A percentile compares a stretch with the other conserved stretches of the same genome.
Evolutionary conservation across 2,888 invertebrate genomes (phyloP).

Genomic region (Hypomecis punctinalis): DNA sequence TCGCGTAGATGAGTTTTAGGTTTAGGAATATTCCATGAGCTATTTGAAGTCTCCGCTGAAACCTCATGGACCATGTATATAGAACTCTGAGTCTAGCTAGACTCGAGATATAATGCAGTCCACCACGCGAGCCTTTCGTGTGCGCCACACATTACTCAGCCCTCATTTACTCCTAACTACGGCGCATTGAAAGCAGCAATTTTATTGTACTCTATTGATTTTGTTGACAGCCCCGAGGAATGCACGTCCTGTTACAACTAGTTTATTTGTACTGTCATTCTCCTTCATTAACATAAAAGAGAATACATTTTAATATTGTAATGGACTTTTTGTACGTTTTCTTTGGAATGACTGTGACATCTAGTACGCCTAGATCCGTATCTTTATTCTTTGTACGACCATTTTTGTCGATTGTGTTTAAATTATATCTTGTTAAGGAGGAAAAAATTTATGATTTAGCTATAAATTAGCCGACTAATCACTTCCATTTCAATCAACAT

Average conservation of each 20-base stretch:
- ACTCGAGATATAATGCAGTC: constrained; percentile 60
- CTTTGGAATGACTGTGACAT: constrained; percentile 31
- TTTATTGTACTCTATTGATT: constrained; percentile 83
- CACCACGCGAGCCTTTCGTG: constrained; percentile 79
- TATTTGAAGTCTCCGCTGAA: no score
- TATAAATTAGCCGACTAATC: no score
- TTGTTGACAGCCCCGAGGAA: constrained; percentile 70
- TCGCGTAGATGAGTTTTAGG: no score
- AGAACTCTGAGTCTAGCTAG: constrained; percentile 17
- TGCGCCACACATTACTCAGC: constrained; percentile 78
- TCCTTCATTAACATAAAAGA: constrained; percentile 61
- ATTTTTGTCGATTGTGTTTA: constrained; percentile 21
- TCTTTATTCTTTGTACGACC: constrained; percentile 15
- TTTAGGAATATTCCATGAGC: no score
- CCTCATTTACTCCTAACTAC: constrained; percentile 82
- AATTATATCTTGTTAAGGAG: constrained; percentile 9
- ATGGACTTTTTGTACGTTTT: constrained; percentile 37
- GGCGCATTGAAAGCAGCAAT: constrained; percentile 78
- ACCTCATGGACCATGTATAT: no score
- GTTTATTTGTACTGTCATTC: constrained; percentile 69
- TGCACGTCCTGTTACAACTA: constrained; percentile 64
- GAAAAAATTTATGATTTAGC: background rate
- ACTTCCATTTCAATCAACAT: no score
- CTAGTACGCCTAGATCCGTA: constrained; percentile 20
- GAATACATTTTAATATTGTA: constrained; percentile 45